These are phyloP conservation scores for Pharmacophagus antenor DNA, from an alignment of 2,888 invertebrate genomes.

Conservation along the genomic window DNA sequence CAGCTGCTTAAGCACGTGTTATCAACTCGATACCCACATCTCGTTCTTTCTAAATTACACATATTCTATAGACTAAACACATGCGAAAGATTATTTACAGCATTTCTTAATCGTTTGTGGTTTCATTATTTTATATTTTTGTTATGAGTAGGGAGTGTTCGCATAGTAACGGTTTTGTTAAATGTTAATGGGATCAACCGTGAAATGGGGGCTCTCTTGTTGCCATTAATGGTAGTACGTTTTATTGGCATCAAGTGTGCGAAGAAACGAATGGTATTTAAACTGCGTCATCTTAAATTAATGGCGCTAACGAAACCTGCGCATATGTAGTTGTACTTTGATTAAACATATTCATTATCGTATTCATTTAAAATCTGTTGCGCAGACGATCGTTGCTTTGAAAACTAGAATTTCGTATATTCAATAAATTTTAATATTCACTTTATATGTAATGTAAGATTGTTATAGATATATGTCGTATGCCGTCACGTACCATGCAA, in stretches of 20 bases:
- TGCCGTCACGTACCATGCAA: not conserved
- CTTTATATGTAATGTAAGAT: not conserved
- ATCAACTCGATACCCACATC: not conserved
- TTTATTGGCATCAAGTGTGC: constrained; percentile 21
- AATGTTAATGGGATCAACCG: constrained; percentile 17
- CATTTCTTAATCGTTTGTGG: not conserved
- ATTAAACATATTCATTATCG: not conserved
- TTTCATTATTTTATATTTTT: not conserved
- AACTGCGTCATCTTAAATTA: constrained; percentile 21
- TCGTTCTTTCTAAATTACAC: not conserved
- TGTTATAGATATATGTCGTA: not conserved
- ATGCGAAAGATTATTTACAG: not conserved
- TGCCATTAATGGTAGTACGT: constrained; percentile 14
- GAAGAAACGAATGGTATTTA: constrained; percentile 20
- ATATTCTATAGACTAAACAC: not conserved
- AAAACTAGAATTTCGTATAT: not conserved
- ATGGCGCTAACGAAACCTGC: not conserved
- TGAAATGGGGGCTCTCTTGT: constrained; percentile 17
- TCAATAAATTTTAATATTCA: not conserved
- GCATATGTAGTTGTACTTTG: not conserved
- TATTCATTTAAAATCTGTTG: not conserved
- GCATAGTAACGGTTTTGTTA: constrained; percentile 12
- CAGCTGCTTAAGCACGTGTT: not conserved
- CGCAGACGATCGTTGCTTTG: not conserved
- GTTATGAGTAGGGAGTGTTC: not conserved